Percentiles rank a stretch among this genome's conserved stretches.
Conservation (phyloP, 2,797 vertebrate genomes). For the Tinamus major region DNA sequence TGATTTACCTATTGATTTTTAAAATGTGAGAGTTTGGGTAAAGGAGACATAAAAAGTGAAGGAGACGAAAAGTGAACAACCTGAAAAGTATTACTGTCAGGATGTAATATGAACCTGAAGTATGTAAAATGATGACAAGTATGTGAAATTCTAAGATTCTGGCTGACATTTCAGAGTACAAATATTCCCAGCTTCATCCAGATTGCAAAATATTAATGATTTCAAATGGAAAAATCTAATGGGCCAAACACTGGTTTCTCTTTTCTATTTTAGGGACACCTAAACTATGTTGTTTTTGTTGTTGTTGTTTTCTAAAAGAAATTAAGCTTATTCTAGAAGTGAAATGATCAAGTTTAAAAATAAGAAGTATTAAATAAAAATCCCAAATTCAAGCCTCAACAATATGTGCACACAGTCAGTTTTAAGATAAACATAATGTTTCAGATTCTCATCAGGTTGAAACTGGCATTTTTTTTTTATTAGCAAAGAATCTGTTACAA, state of each 20-base stretch:
- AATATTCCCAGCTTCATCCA: conserved; percentile 58
- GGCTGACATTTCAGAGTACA: conserved; percentile 71
- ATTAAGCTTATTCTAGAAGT: neutral
- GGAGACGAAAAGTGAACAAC: neutral
- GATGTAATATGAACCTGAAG: conserved; percentile 58
- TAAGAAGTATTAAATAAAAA: neutral
- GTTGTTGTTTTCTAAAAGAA: conserved; percentile 36
- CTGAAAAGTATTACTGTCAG: neutral
- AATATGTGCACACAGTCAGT: neutral
- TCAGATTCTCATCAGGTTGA: neutral
- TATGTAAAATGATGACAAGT: conserved; percentile 63
- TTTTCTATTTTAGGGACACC: conserved; percentile 50
- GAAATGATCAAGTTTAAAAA: neutral
- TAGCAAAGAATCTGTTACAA: neutral
- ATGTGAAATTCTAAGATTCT: conserved; percentile 48
- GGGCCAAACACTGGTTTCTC: conserved; percentile 6
- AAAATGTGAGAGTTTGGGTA: neutral
- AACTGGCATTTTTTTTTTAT: neutral
- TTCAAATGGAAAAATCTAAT: conserved; percentile 68
- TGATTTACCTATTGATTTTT: neutral
- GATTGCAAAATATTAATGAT: conserved; percentile 72
- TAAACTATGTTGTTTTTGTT: conserved; percentile 21
- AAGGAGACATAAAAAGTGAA: neutral
- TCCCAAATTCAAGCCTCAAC: neutral
- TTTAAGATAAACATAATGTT: neutral